phyloP scores from a whole-genome alignment of 2,888 invertebrate species.

The Drosophila infuscata region DNA sequence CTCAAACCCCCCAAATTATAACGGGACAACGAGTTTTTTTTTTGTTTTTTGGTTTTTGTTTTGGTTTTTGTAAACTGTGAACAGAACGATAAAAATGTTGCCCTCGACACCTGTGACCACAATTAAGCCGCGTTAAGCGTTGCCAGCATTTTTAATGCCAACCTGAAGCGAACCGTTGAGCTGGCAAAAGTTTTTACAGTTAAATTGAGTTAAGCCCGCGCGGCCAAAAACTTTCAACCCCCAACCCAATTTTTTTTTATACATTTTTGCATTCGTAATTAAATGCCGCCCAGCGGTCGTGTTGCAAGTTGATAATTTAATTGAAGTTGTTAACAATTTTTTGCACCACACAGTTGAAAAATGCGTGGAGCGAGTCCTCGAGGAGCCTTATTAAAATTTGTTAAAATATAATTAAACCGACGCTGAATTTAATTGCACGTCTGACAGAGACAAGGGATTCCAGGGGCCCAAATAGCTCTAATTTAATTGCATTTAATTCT shows the following conservation, averaged over 20 bases:
- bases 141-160: constrained; percentile 54
- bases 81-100: constrained; percentile 82
- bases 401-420: constrained; percentile 74
- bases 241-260: constrained; percentile 16
- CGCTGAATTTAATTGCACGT: constrained; percentile 68
- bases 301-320: constrained; percentile 80
- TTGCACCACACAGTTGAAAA: constrained; percentile 18
- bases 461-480: constrained; percentile 3
- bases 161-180: constrained; percentile 18
- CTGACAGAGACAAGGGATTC: constrained; percentile 62
- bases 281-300: constrained; percentile 61
- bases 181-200: constrained; percentile 65
- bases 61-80: constrained; percentile 66
- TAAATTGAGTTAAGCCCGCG: constrained; percentile 76
- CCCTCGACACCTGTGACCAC: constrained; percentile 83
- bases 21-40: constrained; percentile 4
- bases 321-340: constrained; percentile 79
- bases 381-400: constrained; percentile 77
- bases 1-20: constrained; percentile 25
- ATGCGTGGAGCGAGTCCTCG: constrained; percentile 27
- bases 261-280: constrained; percentile 54
- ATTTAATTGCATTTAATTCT: constrained; percentile 44
- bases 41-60: constrained; percentile 19
- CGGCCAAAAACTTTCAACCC: constrained; percentile 57
- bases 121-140: constrained; percentile 82